Evolutionary conservation across 1,140 invertebrate species (phyloP), one percentile per base, ranked within the genome.

Genomic region (Bemisia tabaci): DNA sequence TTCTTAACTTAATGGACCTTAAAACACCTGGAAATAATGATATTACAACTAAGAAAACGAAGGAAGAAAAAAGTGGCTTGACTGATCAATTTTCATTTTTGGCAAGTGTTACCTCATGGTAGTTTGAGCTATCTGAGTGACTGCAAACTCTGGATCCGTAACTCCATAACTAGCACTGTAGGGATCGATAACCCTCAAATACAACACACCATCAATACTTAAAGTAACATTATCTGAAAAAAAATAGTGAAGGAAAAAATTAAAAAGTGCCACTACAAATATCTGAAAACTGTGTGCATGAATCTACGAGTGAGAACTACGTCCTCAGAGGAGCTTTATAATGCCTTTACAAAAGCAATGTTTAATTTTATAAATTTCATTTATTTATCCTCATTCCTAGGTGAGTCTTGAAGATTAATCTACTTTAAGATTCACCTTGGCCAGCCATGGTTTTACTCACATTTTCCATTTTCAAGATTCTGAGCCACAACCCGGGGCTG

Each of bases 131-230:
- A 99, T 80, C 78, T 99, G 97, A 59, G 95, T 98, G 65, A 99
- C 94, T 2, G 97, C 97, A 86, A 97, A 99, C 79, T 99, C 96
- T 22, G 96, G 94, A 82, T 99, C 97, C 82, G 99, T 95, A 25
- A 99, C 96, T 27, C 97, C 97, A 81, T 99, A 99, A 68, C 94
- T 97, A 82, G 88, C 88, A 72, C 86, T 75, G 77, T 97, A 98
- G 22, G 97, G 88, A 82, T 99, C 90, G 66, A 93, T 82, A 71
- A 99, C 91, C 76, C 89, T 82, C 65, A 99, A 83, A 79, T 98
- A 99, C 23, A 99, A 81, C 17, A 99, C 95, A 71, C 96, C 97
- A 82, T 99, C 97, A 74, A 99, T 93, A 74, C 85, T 91, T 60
- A 99, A 79, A 1, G 92, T 95, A 0, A 99, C 97, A 82, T 98